phyloP scores from a whole-genome alignment of 1,140 invertebrate species.

The Ips nitidus region DNA sequence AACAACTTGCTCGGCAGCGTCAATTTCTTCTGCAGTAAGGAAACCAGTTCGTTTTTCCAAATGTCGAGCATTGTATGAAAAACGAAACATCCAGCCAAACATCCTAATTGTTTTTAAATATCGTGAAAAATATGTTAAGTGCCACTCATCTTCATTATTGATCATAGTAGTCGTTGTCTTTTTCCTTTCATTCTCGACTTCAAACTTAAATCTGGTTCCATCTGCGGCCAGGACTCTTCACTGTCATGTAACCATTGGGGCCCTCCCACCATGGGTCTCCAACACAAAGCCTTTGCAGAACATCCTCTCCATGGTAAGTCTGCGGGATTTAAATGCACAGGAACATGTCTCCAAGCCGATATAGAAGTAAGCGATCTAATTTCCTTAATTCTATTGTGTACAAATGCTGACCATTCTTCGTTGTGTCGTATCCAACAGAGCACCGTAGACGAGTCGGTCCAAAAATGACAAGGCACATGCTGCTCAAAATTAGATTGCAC shows the following conservation, averaged over 20 bases:
- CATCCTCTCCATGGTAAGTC: slow-evolving; percentile 51
- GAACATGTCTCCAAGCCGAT: slow-evolving; percentile 48
- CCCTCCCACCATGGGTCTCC: slow-evolving; percentile 38
- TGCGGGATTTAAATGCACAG: slow-evolving; percentile 51
- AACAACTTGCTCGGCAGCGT: too few relatives aligned
- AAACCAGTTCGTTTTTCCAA: too few relatives aligned
- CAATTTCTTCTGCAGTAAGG: too few relatives aligned
- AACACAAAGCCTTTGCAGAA: slow-evolving; percentile 38
- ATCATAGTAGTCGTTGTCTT: slow-evolving; percentile 18
- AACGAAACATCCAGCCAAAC: slow-evolving; percentile 41
- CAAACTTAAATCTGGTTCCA: neutral
- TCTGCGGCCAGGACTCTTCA: slow-evolving; percentile 38
- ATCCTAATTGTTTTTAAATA: slow-evolving; percentile 43
- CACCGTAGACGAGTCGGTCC: slow-evolving; percentile 42
- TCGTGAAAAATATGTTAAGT: slow-evolving; percentile 34
- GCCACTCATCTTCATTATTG: slow-evolving; percentile 3
- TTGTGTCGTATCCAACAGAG: slow-evolving; percentile 40
- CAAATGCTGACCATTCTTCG: slow-evolving; percentile 40
- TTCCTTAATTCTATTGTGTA: slow-evolving; percentile 46
- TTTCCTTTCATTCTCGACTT: slow-evolving; percentile 15
- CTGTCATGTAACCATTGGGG: slow-evolving; percentile 39
- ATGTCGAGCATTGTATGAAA: slow-evolving; percentile 3
- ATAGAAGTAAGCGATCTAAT: slow-evolving; percentile 42
- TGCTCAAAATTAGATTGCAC: too few relatives aligned
- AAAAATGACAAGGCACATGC: slow-evolving; percentile 1